Percentiles rank a stretch among this genome's conserved stretches.
Evolutionary conservation across 1,140 invertebrate species (phyloP).

Genomic region (Mylabris phalerata): DNA sequence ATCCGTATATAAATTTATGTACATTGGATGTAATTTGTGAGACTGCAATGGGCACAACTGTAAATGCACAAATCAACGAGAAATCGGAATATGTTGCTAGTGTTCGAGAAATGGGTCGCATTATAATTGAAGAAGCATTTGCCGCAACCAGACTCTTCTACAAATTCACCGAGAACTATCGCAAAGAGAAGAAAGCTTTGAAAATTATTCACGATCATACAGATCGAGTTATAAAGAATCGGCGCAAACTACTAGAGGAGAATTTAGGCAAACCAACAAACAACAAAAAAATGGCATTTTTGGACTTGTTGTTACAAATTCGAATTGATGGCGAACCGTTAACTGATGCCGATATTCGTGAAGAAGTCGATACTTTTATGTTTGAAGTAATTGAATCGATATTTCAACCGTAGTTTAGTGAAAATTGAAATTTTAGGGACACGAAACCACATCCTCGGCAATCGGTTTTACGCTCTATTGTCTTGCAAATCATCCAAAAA

Average conservation of each 20-base stretch:
- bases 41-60: constrained; percentile 66
- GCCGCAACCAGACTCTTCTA: constrained; percentile 37
- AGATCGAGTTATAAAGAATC: constrained; percentile 47
- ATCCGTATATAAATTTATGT: constrained; percentile 57
- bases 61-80: constrained; percentile 62
- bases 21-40: constrained; percentile 73
- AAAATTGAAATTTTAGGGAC: constrained; percentile 23
- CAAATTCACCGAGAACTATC: constrained; percentile 24
- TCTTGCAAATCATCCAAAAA: constrained; percentile 50
- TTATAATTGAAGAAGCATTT: constrained; percentile 40
- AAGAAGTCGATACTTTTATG: constrained; percentile 84
- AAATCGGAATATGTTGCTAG: constrained; percentile 68
- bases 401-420: too few relatives aligned
- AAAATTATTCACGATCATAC: constrained; percentile 63
- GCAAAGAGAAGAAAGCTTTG: constrained; percentile 46
- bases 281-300: constrained; percentile 56
- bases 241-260: constrained; percentile 36
- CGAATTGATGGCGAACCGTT: constrained; percentile 51
- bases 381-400: constrained; percentile 53
- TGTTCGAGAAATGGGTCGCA: constrained; percentile 50
- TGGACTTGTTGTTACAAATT: constrained; percentile 63
- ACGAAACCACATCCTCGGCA: constrained; percentile 43
- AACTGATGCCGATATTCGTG: constrained; percentile 61
- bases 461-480: constrained; percentile 44
- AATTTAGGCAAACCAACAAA: neutral